Evolutionary conservation across 2,797 vertebrate genomes (phyloP).

Genomic region (Sebastes hubbsi): DNA sequence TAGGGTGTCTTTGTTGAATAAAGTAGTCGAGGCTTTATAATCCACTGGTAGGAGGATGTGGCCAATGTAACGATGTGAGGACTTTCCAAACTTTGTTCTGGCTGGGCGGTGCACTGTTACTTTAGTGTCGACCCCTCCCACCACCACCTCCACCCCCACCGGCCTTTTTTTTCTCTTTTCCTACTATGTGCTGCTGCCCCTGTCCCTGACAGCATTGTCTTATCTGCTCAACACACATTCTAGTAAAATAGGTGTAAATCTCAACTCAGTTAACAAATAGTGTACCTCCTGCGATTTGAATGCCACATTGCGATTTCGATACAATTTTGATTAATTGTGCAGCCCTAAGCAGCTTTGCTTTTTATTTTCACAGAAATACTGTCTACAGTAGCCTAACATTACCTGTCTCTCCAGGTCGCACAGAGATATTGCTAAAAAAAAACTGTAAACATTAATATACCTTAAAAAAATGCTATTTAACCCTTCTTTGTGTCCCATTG

Average conservation of each 20-base stretch:
- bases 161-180: neutral
- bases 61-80: constrained; percentile 29
- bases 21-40: constrained; percentile 39
- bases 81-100: constrained; percentile 68
- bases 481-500: neutral
- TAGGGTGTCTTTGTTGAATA: neutral
- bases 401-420: neutral
- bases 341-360: neutral
- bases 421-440: neutral
- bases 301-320: no score
- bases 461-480: neutral
- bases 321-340: no score
- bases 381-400: neutral
- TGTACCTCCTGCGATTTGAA: no score
- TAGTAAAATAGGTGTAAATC: neutral
- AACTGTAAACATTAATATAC: neutral
- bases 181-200: neutral
- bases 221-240: neutral
- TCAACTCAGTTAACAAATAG: neutral
- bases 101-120: constrained; percentile 63
- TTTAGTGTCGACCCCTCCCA: constrained; percentile 56
- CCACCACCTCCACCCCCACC: neutral
- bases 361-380: neutral
- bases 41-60: constrained; percentile 51
- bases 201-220: neutral